Conservation (phyloP, 2,888 invertebrate species). For the Troides aeacus region DNA sequence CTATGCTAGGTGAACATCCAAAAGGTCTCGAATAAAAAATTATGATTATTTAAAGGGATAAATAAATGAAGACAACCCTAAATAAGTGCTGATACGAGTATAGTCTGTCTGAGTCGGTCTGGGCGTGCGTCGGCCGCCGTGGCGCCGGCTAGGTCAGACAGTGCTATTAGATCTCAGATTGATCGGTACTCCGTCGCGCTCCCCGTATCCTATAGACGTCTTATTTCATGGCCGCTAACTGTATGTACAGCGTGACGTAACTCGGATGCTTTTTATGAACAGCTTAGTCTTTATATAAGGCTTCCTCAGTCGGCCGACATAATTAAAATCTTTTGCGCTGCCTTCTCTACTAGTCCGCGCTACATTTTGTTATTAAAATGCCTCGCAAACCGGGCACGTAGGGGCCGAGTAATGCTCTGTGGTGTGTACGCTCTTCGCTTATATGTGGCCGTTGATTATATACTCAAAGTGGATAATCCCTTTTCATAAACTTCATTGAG, state of each 20-base stretch:
- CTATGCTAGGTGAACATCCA: too few relatives aligned
- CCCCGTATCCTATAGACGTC: conserved; percentile 49
- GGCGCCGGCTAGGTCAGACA: conserved; percentile 74
- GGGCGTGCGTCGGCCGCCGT: conserved; percentile 58
- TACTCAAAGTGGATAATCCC: neutral
- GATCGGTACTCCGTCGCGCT: conserved; percentile 63
- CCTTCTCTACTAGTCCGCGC: conserved; percentile 15
- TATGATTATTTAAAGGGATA: conserved; percentile 6
- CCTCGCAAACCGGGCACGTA: conserved; percentile 16
- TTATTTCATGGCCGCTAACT: conserved; percentile 40
- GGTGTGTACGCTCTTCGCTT: neutral
- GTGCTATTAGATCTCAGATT: conserved; percentile 69
- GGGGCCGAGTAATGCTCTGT: neutral
- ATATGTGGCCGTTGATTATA: neutral
- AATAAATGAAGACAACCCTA: conserved; percentile 24
- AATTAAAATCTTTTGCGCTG: conserved; percentile 43
- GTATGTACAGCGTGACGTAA: conserved; percentile 39
- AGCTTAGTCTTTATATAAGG: conserved; percentile 52
- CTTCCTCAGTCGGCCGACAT: conserved; percentile 49
- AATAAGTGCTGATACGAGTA: conserved; percentile 31
- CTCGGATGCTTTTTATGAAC: conserved; percentile 43
- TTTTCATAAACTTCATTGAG: neutral
- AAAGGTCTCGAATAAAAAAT: neutral
- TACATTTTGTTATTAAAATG: conserved; percentile 29
- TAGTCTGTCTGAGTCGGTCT: conserved; percentile 42